Conservation (phyloP, 2,888 invertebrate species). For the Ypsolopha sequella region DNA sequence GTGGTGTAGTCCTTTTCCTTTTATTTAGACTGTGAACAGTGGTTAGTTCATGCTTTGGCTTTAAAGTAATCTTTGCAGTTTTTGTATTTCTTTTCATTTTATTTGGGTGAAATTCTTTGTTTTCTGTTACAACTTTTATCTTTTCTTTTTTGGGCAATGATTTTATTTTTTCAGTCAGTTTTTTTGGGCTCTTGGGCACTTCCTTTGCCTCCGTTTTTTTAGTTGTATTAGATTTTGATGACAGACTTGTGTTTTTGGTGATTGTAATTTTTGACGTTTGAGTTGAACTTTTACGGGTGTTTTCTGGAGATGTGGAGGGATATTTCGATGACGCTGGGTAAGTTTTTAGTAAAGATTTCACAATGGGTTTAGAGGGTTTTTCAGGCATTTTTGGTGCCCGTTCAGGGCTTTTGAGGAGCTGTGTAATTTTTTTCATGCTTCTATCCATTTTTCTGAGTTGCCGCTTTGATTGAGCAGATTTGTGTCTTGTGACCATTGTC, state of each 20-base stretch:
- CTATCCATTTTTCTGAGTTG: constrained; percentile 17
- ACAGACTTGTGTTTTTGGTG: background rate
- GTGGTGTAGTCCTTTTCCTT: constrained; percentile 32
- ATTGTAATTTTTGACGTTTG: background rate
- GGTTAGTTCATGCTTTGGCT: constrained; percentile 30
- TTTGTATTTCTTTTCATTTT: constrained; percentile 25
- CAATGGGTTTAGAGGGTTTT: background rate
- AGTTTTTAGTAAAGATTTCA: too few species aligned
- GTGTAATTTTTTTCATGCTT: constrained; percentile 14
- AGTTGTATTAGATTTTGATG: constrained; percentile 11
- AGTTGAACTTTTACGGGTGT: too few species aligned
- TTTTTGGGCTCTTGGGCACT: background rate
- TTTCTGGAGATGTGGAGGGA: too few species aligned
- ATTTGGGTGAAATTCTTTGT: constrained; percentile 32
- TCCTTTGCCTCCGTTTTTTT: constrained; percentile 4
- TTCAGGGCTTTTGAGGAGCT: constrained; percentile 15
- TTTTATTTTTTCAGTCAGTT: background rate
- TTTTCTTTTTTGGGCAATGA: constrained; percentile 9
- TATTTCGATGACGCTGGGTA: too few species aligned
- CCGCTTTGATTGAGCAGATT: constrained; percentile 25
- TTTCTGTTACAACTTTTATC: background rate
- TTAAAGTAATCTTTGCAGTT: constrained; percentile 28
- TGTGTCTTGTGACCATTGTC: constrained; percentile 29
- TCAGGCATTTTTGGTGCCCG: background rate
- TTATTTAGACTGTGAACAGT: constrained; percentile 31